A percentile compares a stretch with the other conserved stretches of the same genome.
phyloP scores from a whole-genome alignment of 1,140 invertebrate species.

The Chrysomallon squamiferum region DNA sequence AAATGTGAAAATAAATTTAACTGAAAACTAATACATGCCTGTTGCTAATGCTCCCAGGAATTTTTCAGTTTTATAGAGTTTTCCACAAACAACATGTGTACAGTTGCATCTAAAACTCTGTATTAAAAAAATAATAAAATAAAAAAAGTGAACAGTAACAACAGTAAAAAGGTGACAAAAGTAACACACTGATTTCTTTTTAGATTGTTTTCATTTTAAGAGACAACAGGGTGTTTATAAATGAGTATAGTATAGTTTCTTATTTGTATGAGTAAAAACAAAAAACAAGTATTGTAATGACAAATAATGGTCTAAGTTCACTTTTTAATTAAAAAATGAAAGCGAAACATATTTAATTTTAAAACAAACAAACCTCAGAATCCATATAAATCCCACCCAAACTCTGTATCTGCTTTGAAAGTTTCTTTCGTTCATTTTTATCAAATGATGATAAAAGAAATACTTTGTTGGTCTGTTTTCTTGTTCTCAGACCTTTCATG shows the following conservation, averaged over 20 bases:
- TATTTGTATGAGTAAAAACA: too few species aligned
- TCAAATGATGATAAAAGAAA: slow-evolving; percentile 34
- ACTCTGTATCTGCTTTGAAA: slow-evolving; percentile 16
- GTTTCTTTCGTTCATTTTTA: slow-evolving; percentile 16
- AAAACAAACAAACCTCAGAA: slow-evolving; percentile 26
- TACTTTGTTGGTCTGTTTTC: neutral
- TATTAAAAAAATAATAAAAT: slow-evolving; percentile 9
- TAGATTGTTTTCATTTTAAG: too few species aligned
- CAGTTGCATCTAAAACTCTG: slow-evolving; percentile 33
- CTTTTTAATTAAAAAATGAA: too few species aligned
- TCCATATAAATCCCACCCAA: slow-evolving; percentile 33
- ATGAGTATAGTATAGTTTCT: too few species aligned
- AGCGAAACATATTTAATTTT: too few species aligned
- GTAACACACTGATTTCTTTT: too few species aligned
- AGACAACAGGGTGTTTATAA: too few species aligned
- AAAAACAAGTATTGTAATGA: too few species aligned
- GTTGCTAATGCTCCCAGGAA: slow-evolving; percentile 42
- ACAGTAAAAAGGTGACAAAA: too few species aligned
- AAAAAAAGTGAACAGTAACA: neutral
- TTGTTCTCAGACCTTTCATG: slow-evolving; percentile 7
- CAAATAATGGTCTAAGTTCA: too few species aligned
- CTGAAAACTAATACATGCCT: slow-evolving; percentile 25
- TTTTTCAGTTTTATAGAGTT: slow-evolving; percentile 38
- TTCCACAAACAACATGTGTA: slow-evolving; percentile 41
- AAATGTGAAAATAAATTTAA: neutral